Percentiles rank a stretch among this genome's conserved stretches.
Conservation (phyloP, 2,113 vertebrate genomes). For the Charadrius vociferus region DNA sequence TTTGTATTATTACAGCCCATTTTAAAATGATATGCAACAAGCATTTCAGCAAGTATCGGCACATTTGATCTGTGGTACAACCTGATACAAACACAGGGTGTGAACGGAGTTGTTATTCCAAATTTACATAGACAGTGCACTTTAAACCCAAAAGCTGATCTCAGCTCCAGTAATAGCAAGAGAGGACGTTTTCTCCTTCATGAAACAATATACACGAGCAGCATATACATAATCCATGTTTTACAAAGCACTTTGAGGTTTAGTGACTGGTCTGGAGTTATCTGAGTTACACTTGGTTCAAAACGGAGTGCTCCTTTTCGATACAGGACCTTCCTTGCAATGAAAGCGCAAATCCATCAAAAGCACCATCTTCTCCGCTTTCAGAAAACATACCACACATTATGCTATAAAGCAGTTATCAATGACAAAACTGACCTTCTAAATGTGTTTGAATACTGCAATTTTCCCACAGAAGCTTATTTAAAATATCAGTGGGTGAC, state of each 20-base stretch:
- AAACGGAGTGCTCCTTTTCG: neutral
- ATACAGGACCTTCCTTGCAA: neutral
- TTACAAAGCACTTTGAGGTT: neutral
- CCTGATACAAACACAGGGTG: neutral
- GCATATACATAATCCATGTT: neutral
- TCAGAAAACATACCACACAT: rapidly evolving
- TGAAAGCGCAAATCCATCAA: neutral
- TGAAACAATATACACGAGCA: neutral
- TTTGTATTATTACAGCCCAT: conserved; percentile 1
- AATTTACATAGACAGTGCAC: neutral
- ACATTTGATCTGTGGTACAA: neutral
- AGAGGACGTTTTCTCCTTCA: neutral
- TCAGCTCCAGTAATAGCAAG: neutral
- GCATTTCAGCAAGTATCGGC: neutral
- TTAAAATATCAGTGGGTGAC: neutral
- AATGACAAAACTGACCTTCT: neutral
- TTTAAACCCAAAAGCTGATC: neutral
- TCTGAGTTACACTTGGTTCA: rapidly evolving
- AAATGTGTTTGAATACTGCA: neutral
- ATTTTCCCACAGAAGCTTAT: neutral
- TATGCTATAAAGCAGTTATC: neutral
- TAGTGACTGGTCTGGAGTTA: neutral
- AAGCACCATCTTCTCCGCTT: neutral
- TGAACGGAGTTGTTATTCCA: neutral
- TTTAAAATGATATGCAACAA: conserved; percentile 3